Base-by-base conservation (phyloP, 1,140 invertebrate species). In the Habropoda laboriosa region DNA sequence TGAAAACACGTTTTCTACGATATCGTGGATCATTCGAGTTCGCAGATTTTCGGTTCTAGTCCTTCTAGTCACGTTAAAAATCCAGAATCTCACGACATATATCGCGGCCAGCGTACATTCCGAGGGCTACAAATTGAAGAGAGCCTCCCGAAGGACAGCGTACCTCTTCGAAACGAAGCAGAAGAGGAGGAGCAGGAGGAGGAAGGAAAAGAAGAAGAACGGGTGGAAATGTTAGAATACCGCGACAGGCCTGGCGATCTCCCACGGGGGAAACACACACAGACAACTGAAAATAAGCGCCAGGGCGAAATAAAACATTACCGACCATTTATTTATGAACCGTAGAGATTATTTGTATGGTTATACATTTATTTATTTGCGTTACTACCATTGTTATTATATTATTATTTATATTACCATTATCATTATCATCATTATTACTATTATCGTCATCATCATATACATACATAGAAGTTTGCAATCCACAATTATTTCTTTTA, bases 361-460 rank as follows among this genome's bases (percentile, higher is more conserved):
- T 72, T 61, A 21, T 5, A 61, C 24, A 45, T 42, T 53, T 51
- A 76, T 66, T 74, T 63, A 79, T 74, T 79, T 75, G 55, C n/a
- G 18, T 55, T 7, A 38, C n/a, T 63, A 45, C 5, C 47, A 30
- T 47, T 64, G 57, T 49, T 68, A 79, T 47, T 49, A 60, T 71
- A 73, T 30, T 61, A 49, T n/a, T 49, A 61, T 38, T 64, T 45
- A 30, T 38, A 18, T 18, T 24, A 13, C 30, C 40, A 58, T 55
- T 63, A 38, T 30, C 21, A 30, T 45, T 42, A n/a, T 64, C 47
- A 3, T 53, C 49, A 64, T 64, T 64, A 64, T 45, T 18, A 21
- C 1, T 21, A 35, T 35, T 58, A 58, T 64, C 24, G 18, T 18
- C 18, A 4, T 47, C 45, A 66, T 66, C 47, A 45, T 47, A 66